A percentile compares a stretch with the other conserved stretches of the same genome.
Evolutionary conservation across 1,140 invertebrate genomes (phyloP).

Genomic region (Anastrepha obliqua): DNA sequence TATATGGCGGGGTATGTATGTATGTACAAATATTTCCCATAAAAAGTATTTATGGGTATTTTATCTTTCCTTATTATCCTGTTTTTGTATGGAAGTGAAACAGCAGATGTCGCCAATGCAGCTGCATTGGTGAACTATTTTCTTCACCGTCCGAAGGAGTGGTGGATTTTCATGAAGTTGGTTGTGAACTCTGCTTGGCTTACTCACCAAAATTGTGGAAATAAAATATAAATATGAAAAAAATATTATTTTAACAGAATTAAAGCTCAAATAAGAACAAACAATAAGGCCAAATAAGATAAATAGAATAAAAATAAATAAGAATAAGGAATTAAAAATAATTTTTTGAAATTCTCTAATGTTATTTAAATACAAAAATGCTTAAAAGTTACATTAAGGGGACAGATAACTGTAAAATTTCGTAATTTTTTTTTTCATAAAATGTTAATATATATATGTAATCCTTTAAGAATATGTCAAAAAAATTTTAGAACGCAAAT

Average conservation of each 20-base stretch:
- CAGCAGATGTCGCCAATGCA: slow-evolving; percentile 3
- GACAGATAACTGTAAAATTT: no score
- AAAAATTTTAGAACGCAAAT: no score
- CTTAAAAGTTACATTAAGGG: no score
- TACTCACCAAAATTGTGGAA: background rate
- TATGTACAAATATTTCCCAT: background rate
- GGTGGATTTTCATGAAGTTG: background rate
- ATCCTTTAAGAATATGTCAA: no score
- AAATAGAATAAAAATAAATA: no score
- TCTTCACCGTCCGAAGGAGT: background rate
- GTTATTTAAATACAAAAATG: no score
- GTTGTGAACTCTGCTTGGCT: background rate
- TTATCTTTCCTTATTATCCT: background rate
- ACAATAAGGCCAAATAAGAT: background rate
- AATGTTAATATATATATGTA: no score
- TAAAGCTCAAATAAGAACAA: background rate
- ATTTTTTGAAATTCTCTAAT: no score
- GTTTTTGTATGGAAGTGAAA: background rate
- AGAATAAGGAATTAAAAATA: no score
- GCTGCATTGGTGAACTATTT: background rate
- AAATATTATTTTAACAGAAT: background rate
- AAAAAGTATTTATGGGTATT: background rate
- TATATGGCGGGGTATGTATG: background rate
- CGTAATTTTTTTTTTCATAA: no score
- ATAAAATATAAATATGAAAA: background rate